A percentile compares a stretch with the other conserved stretches of the same genome.
Evolutionary conservation across 2,888 invertebrate genomes (phyloP).

Genomic region (Megastigmus dorsalis): DNA sequence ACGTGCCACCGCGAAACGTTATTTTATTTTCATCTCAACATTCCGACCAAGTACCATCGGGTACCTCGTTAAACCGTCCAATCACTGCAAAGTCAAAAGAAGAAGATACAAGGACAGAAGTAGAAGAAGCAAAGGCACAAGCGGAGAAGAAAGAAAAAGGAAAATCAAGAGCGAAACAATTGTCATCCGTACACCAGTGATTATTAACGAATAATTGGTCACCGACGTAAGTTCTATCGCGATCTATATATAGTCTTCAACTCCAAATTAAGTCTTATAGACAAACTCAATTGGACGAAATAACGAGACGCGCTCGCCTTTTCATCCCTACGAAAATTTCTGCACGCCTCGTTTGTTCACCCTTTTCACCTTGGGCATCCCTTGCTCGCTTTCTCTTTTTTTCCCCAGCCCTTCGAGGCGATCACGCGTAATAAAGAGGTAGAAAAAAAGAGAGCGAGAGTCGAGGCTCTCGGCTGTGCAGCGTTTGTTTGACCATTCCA

Average conservation of each 20-base stretch:
- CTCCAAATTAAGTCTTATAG: not conserved
- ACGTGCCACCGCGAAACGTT: slow-evolving; percentile 5
- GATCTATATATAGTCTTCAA: not conserved
- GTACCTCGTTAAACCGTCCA: slow-evolving; percentile 24
- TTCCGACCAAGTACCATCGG: not conserved
- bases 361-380: not conserved
- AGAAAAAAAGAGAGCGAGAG: not conserved
- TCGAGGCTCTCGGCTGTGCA: no score
- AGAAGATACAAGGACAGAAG: no score
- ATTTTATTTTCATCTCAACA: slow-evolving; percentile 11
- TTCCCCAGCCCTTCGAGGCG: not conserved
- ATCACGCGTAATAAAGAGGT: slow-evolving; percentile 3
- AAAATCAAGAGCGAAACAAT: no score
- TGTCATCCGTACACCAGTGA: no score
- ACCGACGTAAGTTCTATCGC: not conserved
- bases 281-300: slow-evolving; percentile 8
- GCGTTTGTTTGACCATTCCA: no score
- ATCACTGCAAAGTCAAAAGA: not conserved
- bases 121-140: not conserved
- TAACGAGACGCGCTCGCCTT: slow-evolving; percentile 7
- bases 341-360: not conserved
- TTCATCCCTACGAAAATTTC: not conserved
- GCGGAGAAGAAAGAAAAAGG: not conserved
- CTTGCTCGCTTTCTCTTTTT: not conserved
- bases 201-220: no score